Evolutionary conservation across 2,113 vertebrate species (phyloP).

Genomic region (Cebus imitator): DNA sequence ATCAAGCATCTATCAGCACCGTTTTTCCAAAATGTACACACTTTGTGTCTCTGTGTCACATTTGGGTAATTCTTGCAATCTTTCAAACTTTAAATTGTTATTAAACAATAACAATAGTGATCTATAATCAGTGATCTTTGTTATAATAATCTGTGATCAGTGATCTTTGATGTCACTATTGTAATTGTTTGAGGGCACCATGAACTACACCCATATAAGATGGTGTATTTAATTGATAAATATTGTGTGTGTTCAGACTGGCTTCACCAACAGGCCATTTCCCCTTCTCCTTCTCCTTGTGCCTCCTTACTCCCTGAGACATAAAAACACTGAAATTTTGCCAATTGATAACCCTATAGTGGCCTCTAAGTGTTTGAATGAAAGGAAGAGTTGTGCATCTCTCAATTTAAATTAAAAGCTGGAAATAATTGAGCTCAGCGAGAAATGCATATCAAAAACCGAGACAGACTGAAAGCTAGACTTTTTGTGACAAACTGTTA

Average conservation of each 20-base stretch:
- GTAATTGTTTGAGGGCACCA: neutral
- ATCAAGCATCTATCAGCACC: neutral
- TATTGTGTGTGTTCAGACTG: neutral
- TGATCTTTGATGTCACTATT: neutral
- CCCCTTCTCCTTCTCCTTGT: neutral
- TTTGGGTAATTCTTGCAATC: neutral
- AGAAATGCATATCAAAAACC: neutral
- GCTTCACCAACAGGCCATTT: neutral
- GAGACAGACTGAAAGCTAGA: neutral
- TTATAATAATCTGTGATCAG: neutral
- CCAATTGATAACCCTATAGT: neutral
- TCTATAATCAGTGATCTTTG: neutral
- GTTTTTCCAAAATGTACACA: neutral
- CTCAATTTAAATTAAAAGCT: neutral
- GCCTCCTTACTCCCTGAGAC: neutral
- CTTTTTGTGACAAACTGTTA: neutral
- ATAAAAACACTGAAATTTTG: neutral
- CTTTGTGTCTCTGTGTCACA: neutral
- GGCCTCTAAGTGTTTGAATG: neutral
- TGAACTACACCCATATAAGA: neutral
- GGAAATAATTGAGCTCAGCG: neutral
- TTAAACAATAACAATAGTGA: neutral
- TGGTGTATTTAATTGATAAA: neutral
- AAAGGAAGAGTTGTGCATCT: neutral
- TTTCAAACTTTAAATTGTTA: neutral